phyloP scores from a whole-genome alignment of 2,888 invertebrate genomes.

The Cartodere bifasciata region DNA sequence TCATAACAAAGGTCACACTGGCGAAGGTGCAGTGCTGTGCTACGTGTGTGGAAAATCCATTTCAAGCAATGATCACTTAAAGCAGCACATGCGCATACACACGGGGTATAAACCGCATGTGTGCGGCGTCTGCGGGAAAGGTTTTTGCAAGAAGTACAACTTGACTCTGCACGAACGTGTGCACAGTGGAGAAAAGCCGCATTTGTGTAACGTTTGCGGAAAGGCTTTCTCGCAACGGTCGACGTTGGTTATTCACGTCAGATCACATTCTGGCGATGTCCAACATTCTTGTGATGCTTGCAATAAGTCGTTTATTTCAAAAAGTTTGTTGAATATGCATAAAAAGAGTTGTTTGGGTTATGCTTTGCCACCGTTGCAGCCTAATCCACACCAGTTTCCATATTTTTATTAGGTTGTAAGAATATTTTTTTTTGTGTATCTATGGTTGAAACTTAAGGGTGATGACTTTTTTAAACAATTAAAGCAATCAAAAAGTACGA shows the following conservation, averaged over 20 bases:
- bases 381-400: too few species aligned
- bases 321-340: conserved; percentile 39
- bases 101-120: conserved; percentile 35
- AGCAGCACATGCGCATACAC: conserved; percentile 37
- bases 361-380: too few species aligned
- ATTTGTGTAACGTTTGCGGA: conserved; percentile 22
- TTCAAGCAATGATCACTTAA: conserved; percentile 35
- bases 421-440: too few species aligned
- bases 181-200: conserved; percentile 22
- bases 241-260: conserved; percentile 17
- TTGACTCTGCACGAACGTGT: too few species aligned
- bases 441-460: too few species aligned
- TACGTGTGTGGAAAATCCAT: conserved; percentile 42
- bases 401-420: too few species aligned
- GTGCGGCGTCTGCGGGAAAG: conserved; percentile 28
- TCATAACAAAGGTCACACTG: conserved; percentile 30
- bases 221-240: conserved; percentile 19
- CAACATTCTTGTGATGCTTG: conserved; percentile 37
- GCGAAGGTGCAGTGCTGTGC: conserved; percentile 34
- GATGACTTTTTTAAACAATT: too few species aligned
- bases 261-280: conserved; percentile 18
- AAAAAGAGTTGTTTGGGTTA: conserved; percentile 24
- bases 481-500: too few species aligned
- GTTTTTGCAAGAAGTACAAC: conserved; percentile 33
- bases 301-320: conserved; percentile 41